Base-by-base conservation (phyloP, 92 coral and sea anemone genomes). In the Anthopleura xanthogrammica region DNA sequence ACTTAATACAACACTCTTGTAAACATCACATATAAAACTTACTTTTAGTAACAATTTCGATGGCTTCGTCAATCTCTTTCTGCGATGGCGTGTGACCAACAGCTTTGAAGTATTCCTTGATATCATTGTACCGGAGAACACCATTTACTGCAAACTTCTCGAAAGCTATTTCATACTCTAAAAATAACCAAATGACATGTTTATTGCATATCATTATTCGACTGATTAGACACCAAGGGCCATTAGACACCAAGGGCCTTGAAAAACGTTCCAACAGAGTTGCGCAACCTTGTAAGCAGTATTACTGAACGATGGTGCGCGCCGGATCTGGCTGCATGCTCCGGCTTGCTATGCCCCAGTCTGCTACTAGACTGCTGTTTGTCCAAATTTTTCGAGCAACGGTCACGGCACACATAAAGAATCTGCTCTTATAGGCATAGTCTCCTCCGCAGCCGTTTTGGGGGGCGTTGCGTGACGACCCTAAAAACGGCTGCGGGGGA, bases 61-160 rank as follows among this genome's bases (percentile, higher is more conserved):
- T 92, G 57, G 99, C 99, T 17, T 96, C 98, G 76, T 96, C 97
- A 70, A 94, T 92, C 79, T 96, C 99, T 87, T 94, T 96, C 89
- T 94, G 96, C 22, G 99, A 94, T 16, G 99, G 99, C 64, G 82
- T 71, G 88, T 94, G 99, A 1, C 97, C 99, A 14, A 94, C 90
- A 41, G 95, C 90, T 79, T 93, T 89, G 86, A 96, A 94, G 79
- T 90, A 96, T 78, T 94, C 90, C 82, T 94, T 90, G 83, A 96
- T 92, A 80, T 96, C 94, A 16, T 92, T 95, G 85, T 96, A 96
- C 52, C 80, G 85, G 39, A 95, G 76, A 16, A 88, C 84, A 52
- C 98, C 98, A 22, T 85, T 66, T 10, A 77, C 89, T 48, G 98
- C 95, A 79, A 95, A 92, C 86, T 95, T 95, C 85, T 94, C 98